These are phyloP conservation scores for Glomeris marginata DNA, from an alignment of 2,888 invertebrate species.

Conservation along the genomic window DNA sequence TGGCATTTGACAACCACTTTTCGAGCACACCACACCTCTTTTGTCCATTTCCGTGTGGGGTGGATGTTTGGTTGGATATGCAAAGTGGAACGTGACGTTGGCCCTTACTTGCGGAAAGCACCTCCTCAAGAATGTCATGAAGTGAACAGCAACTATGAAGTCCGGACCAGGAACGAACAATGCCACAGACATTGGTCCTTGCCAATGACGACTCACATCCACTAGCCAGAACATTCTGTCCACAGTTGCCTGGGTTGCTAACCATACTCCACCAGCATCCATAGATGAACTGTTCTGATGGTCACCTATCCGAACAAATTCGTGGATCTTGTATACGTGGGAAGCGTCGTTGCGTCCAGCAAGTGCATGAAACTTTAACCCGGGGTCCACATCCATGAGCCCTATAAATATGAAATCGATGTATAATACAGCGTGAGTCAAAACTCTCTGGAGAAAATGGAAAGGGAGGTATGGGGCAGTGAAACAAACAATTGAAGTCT, in stretches of 20 bases:
- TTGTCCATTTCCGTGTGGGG: constrained; percentile 21
- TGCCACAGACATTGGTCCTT: constrained; percentile 69
- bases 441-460: too few species aligned
- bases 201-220: constrained; percentile 63
- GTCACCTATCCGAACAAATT: constrained; percentile 10
- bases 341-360: constrained; percentile 39
- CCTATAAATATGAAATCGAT: too few species aligned
- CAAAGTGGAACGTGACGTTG: constrained; percentile 58
- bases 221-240: constrained; percentile 60
- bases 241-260: constrained; percentile 74
- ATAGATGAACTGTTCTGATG: constrained; percentile 7
- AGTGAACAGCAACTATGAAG: constrained; percentile 52
- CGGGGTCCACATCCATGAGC: too few species aligned
- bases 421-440: too few species aligned
- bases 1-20: too few species aligned
- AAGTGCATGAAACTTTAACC: too few species aligned
- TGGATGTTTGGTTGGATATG: constrained; percentile 46
- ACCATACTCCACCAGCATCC: constrained; percentile 17
- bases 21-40: too few species aligned
- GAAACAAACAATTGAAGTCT: too few species aligned
- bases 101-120: constrained; percentile 58
- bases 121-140: constrained; percentile 51
- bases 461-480: too few species aligned
- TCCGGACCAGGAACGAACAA: constrained; percentile 52
- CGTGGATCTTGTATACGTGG: constrained; percentile 51